Evolutionary conservation across 2,113 vertebrate genomes (phyloP).

Genomic region (Rhinichthys klamathensis): DNA sequence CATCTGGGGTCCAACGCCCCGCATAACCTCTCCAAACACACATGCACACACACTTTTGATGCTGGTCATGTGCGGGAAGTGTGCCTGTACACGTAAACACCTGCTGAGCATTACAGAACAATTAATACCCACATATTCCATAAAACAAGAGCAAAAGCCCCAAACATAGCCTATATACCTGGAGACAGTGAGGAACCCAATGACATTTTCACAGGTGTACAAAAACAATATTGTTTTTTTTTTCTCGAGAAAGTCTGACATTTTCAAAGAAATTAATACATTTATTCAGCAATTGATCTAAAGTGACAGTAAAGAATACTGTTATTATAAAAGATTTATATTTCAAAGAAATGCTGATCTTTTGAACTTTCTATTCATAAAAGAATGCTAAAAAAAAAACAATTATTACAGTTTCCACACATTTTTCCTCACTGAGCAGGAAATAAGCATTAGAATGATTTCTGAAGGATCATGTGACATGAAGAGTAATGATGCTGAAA

Average conservation of each 20-base stretch:
- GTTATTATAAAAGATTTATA: too few species aligned
- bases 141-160: background rate
- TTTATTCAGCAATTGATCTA: background rate
- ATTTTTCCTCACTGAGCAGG: too few species aligned
- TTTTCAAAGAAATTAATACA: background rate
- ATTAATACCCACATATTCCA: background rate
- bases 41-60: slow-evolving; percentile 43
- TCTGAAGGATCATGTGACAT: background rate
- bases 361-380: too few species aligned
- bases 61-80: slow-evolving; percentile 65
- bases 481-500: background rate
- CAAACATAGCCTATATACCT: background rate
- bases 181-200: background rate
- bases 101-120: slow-evolving; percentile 54
- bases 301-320: background rate
- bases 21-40: slow-evolving; percentile 62
- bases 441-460: too few species aligned
- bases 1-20: slow-evolving; percentile 85
- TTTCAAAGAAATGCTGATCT: too few species aligned
- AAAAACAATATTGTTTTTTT: background rate
- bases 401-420: too few species aligned
- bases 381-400: too few species aligned
- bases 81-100: slow-evolving; percentile 62
- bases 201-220: background rate
- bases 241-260: background rate